A percentile compares a stretch with the other conserved stretches of the same genome.
Conservation (phyloP, 2,888 invertebrate species). For the Caenorhabditis sp. region DNA sequence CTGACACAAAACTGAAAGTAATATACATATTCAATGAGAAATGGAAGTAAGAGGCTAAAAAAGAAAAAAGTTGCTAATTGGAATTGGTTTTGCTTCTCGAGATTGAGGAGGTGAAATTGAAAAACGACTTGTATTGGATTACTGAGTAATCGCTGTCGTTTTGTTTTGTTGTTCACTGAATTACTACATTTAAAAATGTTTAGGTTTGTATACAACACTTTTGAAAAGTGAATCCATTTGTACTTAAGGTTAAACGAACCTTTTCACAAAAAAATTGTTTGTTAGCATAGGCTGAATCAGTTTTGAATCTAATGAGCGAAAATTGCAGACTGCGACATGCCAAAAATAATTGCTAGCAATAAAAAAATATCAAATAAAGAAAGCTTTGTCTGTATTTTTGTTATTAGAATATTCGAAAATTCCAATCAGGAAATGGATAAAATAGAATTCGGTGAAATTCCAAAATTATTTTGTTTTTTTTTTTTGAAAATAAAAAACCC, state of each 20-base stretch:
- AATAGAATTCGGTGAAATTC: too few species aligned
- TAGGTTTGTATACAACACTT: neutral
- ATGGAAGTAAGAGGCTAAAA: neutral
- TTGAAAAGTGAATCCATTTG: neutral
- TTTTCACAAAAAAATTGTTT: neutral
- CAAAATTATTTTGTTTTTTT: too few species aligned
- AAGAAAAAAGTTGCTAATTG: neutral
- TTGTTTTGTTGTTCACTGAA: slow-evolving; percentile 1
- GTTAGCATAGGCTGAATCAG: too few species aligned
- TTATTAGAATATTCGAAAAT: too few species aligned
- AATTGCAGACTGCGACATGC: too few species aligned
- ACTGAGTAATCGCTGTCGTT: slow-evolving; percentile 9
- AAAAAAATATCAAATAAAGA: too few species aligned
- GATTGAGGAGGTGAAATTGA: slow-evolving; percentile 31
- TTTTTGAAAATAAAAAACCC: too few species aligned
- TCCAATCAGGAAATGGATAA: too few species aligned
- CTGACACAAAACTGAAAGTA: neutral
- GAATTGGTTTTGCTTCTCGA: neutral
- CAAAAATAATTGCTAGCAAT: too few species aligned
- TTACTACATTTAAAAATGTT: neutral
- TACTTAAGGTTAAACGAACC: neutral
- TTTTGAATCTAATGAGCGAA: too few species aligned
- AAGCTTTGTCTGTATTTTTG: too few species aligned
- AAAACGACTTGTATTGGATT: slow-evolving; percentile 34
- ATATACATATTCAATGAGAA: neutral